Evolutionary conservation across 64 coral and sea anemone genomes (phyloP), one percentile per base, ranked within the genome.

Genomic region (Astreopora myriophthalma): DNA sequence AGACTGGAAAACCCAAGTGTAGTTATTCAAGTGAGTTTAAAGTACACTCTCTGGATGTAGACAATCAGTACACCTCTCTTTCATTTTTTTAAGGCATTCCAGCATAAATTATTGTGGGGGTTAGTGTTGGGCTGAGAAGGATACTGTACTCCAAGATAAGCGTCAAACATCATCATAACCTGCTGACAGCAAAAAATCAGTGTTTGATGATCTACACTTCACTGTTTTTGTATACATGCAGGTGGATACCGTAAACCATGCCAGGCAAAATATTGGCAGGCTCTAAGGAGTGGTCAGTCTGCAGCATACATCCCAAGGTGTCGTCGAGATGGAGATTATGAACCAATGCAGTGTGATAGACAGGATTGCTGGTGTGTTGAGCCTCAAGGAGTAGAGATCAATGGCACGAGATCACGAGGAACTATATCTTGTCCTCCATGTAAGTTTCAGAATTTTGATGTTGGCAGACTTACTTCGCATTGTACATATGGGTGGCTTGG

Each of bases 1-100:
- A 71, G 38, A 90, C 85, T 64, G 94, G 94, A 29, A 69, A 88
- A 48, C 94, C 94, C 14, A 92, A 40, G 65, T 95, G 94, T 69
- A 88, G 89, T 74, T 39, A 92, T 69, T 74, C 70, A 87, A 90
- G 94, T 95, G 31, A 34, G 89, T 75, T 55, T 17, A 24, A 22
- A 38, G 48, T 22, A 3, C 1, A 8, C 48, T 22, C 63, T 64
- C 5, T 31, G 10, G 49, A 14, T 52, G 8, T 6, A n/a, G 8
- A 5, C 2, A 57, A 81, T 57, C 17, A 55, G 19, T 81, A 60
- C 46, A 8, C 37, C 20, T 34, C 14, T 28, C 6, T 52, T 52
- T 23, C 20, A n/a, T n/a, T n/a, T n/a, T n/a, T 61, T 27, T 7
- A 74, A 36, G 3, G 35, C 4, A 36, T 28, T 52, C 20, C 25